These are phyloP conservation scores for Tadarida brasiliensis DNA, from an alignment of 2,797 vertebrate species.

Conservation along the genomic window DNA sequence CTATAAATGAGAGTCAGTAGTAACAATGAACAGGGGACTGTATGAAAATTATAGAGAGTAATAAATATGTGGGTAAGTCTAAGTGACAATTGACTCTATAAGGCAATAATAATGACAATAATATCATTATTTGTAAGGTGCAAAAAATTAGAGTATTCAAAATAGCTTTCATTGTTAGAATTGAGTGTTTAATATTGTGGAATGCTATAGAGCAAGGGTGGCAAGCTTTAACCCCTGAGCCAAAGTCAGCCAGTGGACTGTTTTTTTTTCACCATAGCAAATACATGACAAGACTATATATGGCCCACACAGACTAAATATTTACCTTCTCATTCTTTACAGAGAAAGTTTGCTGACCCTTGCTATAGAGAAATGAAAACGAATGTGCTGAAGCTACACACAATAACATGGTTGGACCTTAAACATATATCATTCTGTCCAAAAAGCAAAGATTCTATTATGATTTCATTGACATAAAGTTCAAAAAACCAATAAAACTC, in stretches of 20 bases:
- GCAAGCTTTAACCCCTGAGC: neutral
- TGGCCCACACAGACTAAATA: neutral
- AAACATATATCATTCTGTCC: neutral
- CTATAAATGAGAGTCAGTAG: neutral
- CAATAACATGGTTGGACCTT: neutral
- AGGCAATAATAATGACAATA: neutral
- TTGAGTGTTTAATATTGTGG: neutral
- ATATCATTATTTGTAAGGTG: slow-evolving; percentile 1
- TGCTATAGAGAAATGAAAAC: neutral
- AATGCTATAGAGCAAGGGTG: neutral
- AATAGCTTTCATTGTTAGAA: neutral
- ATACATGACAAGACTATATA: neutral
- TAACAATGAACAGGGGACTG: neutral
- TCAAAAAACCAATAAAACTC: neutral
- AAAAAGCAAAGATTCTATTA: neutral
- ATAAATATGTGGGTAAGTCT: neutral
- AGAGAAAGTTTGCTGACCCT: neutral
- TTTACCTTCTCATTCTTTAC: neutral
- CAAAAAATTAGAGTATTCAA: neutral
- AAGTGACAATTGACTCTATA: neutral
- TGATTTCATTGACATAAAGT: neutral
- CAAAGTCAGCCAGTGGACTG: too few relatives aligned
- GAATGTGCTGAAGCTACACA: neutral
- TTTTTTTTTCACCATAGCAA: neutral
- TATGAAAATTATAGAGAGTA: neutral